Percentiles rank a stretch among this genome's conserved stretches.
These are phyloP conservation scores for Aphodius sticticus DNA, from an alignment of 2,888 invertebrate species.

Conservation along the genomic window DNA sequence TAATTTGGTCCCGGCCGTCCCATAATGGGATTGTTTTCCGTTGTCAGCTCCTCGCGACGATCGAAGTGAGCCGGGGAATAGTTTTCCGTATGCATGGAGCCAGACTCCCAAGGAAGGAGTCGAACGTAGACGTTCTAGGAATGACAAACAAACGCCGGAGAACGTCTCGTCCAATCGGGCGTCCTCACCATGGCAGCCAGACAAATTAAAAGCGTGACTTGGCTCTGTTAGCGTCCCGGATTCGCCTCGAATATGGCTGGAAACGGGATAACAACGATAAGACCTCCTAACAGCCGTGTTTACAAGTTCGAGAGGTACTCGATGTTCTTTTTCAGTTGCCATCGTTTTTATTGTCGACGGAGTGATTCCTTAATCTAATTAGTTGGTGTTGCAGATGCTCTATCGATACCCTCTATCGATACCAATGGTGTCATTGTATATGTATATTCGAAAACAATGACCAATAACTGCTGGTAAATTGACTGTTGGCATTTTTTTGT, in stretches of 20 bases:
- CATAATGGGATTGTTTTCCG: neutral
- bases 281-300: neutral
- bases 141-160: neutral
- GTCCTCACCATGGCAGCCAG: neutral
- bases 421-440: no score
- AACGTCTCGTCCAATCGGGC: neutral
- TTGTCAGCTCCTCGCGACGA: neutral
- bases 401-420: no score
- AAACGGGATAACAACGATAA: neutral
- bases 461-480: no score
- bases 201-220: slow-evolving; percentile 4
- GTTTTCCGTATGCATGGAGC: neutral
- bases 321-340: neutral
- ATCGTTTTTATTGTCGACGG: neutral
- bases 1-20: neutral
- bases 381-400: no score
- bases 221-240: neutral
- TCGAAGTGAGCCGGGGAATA: neutral
- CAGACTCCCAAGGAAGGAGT: neutral
- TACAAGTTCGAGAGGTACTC: neutral
- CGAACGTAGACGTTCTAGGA: neutral
- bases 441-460: no score
- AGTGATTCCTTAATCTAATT: no score
- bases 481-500: no score
- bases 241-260: neutral